Evolutionary conservation across 2,113 vertebrate species (phyloP).

Genomic region (Pan paniscus): DNA sequence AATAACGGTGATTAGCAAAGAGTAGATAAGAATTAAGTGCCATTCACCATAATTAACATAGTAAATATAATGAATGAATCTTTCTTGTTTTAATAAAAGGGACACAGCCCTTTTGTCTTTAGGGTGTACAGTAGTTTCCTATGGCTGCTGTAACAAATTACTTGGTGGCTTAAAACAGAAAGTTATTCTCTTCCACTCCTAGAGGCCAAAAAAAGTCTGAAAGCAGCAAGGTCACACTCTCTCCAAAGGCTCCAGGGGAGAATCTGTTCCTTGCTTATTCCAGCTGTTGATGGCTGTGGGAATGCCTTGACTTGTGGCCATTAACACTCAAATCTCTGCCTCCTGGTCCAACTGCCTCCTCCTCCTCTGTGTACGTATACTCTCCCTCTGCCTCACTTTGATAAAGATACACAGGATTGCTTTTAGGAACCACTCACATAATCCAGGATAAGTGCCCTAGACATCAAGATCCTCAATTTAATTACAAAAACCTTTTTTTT

Average conservation of each 20-base stretch:
- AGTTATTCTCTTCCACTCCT: background rate
- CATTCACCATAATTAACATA: background rate
- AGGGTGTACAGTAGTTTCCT: background rate
- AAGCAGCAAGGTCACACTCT: background rate
- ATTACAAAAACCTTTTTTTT: background rate
- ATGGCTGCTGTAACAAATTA: background rate
- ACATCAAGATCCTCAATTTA: background rate
- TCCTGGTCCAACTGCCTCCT: background rate
- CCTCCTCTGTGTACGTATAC: background rate
- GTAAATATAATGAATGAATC: background rate
- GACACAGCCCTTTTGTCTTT: background rate
- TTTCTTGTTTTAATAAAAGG: background rate
- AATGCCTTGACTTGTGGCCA: background rate
- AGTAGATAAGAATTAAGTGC: background rate
- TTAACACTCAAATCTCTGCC: background rate
- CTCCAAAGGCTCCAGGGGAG: background rate
- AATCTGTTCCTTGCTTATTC: background rate
- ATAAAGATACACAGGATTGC: background rate
- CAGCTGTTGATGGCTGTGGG: background rate
- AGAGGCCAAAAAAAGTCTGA: background rate
- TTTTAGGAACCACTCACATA: background rate
- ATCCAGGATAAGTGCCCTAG: background rate
- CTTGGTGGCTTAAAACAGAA: background rate
- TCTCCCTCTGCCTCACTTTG: background rate
- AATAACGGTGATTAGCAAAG: background rate